Percentiles rank a stretch among this genome's conserved stretches.
Evolutionary conservation across 1,140 invertebrate species (phyloP).

Genomic region (Aphidius gifuensis): DNA sequence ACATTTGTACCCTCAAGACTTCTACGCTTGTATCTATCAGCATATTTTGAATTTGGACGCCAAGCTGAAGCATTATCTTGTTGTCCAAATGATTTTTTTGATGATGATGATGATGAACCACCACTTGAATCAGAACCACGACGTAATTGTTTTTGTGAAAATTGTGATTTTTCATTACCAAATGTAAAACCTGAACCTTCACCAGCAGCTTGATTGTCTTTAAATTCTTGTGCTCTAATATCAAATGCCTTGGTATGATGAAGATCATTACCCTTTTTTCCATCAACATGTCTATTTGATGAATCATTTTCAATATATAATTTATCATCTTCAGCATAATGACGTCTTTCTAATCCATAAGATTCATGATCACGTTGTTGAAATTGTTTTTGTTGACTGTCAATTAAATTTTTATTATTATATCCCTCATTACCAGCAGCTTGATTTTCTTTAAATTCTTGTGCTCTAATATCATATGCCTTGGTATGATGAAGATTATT

Average conservation of each 20-base stretch:
- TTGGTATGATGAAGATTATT: too few relatives aligned
- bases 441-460: conserved; percentile 12
- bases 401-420: background rate
- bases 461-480: background rate
- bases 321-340: background rate
- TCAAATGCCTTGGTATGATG: too few relatives aligned
- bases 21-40: background rate
- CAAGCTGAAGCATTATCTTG: too few relatives aligned
- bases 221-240: conserved; percentile 3
- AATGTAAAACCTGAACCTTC: too few relatives aligned
- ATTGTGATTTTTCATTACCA: too few relatives aligned
- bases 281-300: too few relatives aligned
- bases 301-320: too few relatives aligned
- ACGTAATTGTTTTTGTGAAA: too few relatives aligned
- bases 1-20: conserved; percentile 22
- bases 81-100: too few relatives aligned
- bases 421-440: background rate
- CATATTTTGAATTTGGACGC: background rate
- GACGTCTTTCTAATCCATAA: conserved; percentile 1
- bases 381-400: background rate
- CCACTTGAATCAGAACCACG: too few relatives aligned
- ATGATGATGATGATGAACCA: too few relatives aligned
- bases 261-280: too few relatives aligned
- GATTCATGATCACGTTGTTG: conserved; percentile 12
- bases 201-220: background rate